These are phyloP conservation scores for Galaxea fascicularis DNA, from an alignment of 92 coral and sea anemone genomes.

Conservation along the genomic window DNA sequence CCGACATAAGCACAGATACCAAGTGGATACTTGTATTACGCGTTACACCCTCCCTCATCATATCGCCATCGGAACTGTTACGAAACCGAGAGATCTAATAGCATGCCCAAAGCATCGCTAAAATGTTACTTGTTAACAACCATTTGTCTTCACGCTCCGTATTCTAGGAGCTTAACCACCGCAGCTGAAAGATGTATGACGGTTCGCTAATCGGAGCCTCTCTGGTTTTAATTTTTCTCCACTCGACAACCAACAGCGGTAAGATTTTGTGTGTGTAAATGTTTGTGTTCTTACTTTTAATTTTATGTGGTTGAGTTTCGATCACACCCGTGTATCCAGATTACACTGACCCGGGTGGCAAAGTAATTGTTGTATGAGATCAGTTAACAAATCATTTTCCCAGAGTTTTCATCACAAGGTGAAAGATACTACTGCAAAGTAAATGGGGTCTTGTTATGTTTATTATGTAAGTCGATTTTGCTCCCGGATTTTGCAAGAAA, in stretches of 20 bases:
- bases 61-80: neutral
- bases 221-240: neutral
- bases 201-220: neutral
- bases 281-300: neutral
- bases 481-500: neutral
- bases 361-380: neutral
- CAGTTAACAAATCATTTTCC: neutral
- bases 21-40: too few species aligned
- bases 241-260: constrained; percentile 20
- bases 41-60: neutral
- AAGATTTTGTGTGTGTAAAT: neutral
- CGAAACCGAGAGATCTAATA: neutral
- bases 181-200: neutral
- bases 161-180: neutral
- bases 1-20: neutral
- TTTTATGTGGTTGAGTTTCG: too few species aligned
- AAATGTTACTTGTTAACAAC: neutral
- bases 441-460: neutral
- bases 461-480: neutral
- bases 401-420: neutral
- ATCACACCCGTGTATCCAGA: neutral
- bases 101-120: neutral
- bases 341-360: neutral
- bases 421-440: neutral
- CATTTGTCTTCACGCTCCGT: neutral